phyloP scores from a whole-genome alignment of 2,888 invertebrate genomes.

The Drosophila barbarae region DNA sequence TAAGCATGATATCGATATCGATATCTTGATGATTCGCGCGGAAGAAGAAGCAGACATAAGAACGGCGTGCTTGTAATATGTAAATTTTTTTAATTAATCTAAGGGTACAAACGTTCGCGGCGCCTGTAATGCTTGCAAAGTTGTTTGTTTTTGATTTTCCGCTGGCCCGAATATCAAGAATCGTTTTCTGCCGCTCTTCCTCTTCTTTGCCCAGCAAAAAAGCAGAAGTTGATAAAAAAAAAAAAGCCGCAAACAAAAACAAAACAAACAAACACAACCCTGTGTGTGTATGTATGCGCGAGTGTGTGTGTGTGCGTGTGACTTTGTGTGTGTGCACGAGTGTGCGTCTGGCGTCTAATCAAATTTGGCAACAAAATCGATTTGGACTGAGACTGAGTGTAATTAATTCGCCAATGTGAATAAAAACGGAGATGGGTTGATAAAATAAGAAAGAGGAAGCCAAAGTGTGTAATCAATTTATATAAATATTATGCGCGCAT shows the following conservation, averaged over 20 bases:
- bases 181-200: conserved; percentile 15
- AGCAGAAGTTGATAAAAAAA: conserved; percentile 43
- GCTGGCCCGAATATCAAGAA: background rate
- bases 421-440: conserved; percentile 4
- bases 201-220: conserved; percentile 28
- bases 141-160: background rate
- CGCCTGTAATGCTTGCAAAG: background rate
- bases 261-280: conserved; percentile 64
- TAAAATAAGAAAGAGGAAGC: conserved; percentile 4
- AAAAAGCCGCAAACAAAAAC: conserved; percentile 72
- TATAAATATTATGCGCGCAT: conserved; percentile 41
- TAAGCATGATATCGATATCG: too few relatives aligned
- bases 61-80: conserved; percentile 65
- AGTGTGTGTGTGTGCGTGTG: background rate
- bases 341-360: conserved; percentile 47
- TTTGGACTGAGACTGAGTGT: conserved; percentile 40
- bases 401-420: conserved; percentile 24
- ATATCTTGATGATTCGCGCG: too few relatives aligned
- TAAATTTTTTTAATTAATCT: conserved; percentile 65
- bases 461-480: conserved; percentile 32
- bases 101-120: conserved; percentile 27
- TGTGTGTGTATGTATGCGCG: conserved; percentile 25
- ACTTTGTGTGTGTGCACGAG: conserved; percentile 14
- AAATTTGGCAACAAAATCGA: conserved; percentile 55
- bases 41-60: conserved; percentile 37